Evolutionary conservation across 2,888 invertebrate species (phyloP).

Genomic region (Conus canariensis): DNA sequence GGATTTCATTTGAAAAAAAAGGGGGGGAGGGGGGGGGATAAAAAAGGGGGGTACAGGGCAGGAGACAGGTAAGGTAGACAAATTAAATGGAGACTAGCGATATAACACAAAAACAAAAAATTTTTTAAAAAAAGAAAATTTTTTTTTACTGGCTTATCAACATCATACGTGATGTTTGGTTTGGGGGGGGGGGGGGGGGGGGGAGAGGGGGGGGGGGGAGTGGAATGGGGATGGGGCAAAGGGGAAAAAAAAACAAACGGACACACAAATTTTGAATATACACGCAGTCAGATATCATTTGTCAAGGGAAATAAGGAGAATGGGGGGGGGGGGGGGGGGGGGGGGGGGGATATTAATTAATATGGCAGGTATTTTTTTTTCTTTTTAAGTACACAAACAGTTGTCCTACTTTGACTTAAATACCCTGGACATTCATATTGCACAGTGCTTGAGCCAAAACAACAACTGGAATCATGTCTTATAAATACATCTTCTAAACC

Average conservation of each 20-base stretch:
- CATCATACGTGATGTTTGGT: no score
- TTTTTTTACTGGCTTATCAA: background rate
- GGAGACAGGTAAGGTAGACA: background rate
- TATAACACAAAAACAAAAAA: background rate
- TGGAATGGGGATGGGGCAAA: no score
- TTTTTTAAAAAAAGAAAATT: no score
- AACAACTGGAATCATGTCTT: conserved; percentile 10
- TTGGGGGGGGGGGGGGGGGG: no score
- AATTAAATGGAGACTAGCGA: conserved; percentile 22
- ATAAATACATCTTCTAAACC: background rate
- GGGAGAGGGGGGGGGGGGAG: no score
- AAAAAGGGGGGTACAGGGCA: background rate
- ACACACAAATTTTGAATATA: background rate
- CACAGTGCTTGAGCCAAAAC: conserved; percentile 19
- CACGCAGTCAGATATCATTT: no score
- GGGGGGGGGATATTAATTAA: background rate
- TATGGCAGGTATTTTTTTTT: background rate
- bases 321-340: background rate
- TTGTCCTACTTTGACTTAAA: conserved; percentile 16
- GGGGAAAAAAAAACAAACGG: background rate
- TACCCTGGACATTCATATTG: conserved; percentile 32
- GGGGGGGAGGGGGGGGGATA: background rate
- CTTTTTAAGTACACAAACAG: conserved; percentile 25
- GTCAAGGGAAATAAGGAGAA: background rate
- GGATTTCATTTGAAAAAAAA: background rate